Evolutionary conservation across 2,797 vertebrate species (phyloP).

Genomic region (Cuculus canorus): DNA sequence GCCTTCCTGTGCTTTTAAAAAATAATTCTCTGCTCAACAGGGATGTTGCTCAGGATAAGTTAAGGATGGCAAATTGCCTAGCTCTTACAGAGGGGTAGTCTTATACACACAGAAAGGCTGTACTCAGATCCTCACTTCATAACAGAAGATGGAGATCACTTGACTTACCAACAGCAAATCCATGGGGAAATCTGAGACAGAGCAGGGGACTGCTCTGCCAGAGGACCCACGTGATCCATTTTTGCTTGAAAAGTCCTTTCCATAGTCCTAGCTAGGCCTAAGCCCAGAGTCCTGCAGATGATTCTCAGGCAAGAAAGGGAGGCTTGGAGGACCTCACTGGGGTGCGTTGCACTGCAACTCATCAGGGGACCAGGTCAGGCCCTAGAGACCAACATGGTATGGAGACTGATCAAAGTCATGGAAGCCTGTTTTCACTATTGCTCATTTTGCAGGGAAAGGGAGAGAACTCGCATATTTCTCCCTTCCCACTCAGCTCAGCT

Average conservation of each 20-base stretch:
- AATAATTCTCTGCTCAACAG: background rate
- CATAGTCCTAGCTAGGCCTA: background rate
- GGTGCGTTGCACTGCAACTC: accelerated
- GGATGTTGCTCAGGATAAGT: background rate
- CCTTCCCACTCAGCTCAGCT: background rate
- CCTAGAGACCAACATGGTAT: background rate
- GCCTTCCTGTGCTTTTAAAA: slow-evolving; percentile 14
- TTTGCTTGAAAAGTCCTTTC: background rate
- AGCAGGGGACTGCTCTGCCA: background rate
- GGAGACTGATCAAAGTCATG: background rate
- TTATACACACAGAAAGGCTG: background rate
- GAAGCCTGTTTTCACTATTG: background rate
- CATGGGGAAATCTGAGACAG: background rate
- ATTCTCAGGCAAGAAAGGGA: background rate
- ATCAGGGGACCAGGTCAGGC: background rate
- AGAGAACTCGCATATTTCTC: background rate
- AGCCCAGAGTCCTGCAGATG: background rate
- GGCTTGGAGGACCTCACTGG: background rate
- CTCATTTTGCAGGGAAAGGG: background rate
- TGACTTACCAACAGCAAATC: background rate
- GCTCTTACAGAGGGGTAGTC: background rate
- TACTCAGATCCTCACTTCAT: background rate
- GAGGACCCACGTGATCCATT: background rate
- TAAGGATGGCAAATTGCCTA: background rate
- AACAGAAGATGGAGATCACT: background rate